Evolutionary conservation across 2,888 invertebrate species (phyloP).

Genomic region (Drosophila seclusa): DNA sequence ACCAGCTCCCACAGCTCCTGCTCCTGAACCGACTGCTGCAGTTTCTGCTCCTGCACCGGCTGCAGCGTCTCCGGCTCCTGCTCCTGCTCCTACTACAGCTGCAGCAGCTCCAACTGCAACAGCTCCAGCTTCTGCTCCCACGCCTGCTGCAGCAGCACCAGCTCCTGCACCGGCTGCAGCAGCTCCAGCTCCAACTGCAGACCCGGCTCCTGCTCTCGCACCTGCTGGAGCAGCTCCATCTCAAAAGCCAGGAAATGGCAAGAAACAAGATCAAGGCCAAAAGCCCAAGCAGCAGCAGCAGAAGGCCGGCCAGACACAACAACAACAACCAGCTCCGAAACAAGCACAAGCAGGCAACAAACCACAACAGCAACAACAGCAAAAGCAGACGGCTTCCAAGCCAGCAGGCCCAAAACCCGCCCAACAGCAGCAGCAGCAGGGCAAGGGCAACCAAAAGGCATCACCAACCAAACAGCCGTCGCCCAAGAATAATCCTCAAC

Average conservation of each 20-base stretch:
- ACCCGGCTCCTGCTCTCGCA: background rate
- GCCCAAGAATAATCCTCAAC: constrained; percentile 29
- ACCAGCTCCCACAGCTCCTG: constrained; percentile 7
- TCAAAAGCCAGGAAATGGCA: constrained; percentile 42
- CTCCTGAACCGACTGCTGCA: background rate
- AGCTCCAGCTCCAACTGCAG: background rate
- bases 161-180: constrained; percentile 8
- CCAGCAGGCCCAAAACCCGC: constrained; percentile 33
- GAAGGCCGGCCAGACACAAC: constrained; percentile 23
- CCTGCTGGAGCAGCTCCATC: constrained; percentile 6
- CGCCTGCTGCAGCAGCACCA: background rate
- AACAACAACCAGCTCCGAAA: constrained; percentile 36
- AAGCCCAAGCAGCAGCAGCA: constrained; percentile 36
- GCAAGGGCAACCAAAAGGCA: constrained; percentile 54
- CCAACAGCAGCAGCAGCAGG: constrained; percentile 49
- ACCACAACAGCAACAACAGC: constrained; percentile 31
- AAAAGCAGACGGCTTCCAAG: constrained; percentile 48
- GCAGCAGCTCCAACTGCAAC: background rate
- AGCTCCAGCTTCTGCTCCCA: background rate
- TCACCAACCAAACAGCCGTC: constrained; percentile 55
- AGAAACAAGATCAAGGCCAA: constrained; percentile 53
- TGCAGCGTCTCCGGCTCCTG: background rate
- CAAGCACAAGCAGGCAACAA: constrained; percentile 29
- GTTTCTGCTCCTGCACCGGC: background rate
- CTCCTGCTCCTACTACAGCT: background rate